Percentiles rank a stretch among this genome's conserved stretches.
Conservation (phyloP, 1,140 invertebrate species). For the Theocolax elegans region DNA sequence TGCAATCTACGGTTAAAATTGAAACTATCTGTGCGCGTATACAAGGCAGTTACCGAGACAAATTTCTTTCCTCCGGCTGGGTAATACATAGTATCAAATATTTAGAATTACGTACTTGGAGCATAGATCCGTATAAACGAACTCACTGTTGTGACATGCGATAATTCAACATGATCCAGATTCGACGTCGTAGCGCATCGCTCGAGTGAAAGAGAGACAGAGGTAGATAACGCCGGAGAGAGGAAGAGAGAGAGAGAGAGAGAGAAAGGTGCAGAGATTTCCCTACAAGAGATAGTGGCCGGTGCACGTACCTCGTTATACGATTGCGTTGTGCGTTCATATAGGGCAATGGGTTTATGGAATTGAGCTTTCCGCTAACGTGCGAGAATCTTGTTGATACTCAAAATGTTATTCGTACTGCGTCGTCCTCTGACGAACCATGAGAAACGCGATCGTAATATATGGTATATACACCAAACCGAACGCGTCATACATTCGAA, state of each 20-base stretch:
- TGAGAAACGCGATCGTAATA: neutral
- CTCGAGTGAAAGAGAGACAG: too few relatives aligned
- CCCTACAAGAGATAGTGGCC: neutral
- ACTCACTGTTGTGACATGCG: neutral
- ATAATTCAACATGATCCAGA: slow-evolving; percentile 25
- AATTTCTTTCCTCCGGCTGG: too few relatives aligned
- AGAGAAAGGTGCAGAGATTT: too few relatives aligned
- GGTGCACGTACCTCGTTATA: slow-evolving; percentile 5
- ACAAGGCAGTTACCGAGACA: too few relatives aligned
- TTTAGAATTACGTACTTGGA: too few relatives aligned
- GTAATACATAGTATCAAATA: too few relatives aligned
- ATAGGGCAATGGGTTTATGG: neutral
- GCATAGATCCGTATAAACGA: too few relatives aligned
- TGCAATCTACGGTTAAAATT: too few relatives aligned
- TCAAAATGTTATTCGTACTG: slow-evolving; percentile 22
- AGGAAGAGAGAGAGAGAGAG: neutral
- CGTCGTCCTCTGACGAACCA: neutral
- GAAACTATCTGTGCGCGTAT: too few relatives aligned
- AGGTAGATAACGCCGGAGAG: too few relatives aligned
- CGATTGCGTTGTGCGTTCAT: neutral
- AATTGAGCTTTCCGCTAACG: neutral
- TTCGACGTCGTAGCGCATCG: neutral
- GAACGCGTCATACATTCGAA: too few relatives aligned
- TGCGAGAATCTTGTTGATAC: slow-evolving; percentile 29
- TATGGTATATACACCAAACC: neutral